Conservation (phyloP, 1,140 invertebrate species). For the Drosophila lacertosa region DNA sequence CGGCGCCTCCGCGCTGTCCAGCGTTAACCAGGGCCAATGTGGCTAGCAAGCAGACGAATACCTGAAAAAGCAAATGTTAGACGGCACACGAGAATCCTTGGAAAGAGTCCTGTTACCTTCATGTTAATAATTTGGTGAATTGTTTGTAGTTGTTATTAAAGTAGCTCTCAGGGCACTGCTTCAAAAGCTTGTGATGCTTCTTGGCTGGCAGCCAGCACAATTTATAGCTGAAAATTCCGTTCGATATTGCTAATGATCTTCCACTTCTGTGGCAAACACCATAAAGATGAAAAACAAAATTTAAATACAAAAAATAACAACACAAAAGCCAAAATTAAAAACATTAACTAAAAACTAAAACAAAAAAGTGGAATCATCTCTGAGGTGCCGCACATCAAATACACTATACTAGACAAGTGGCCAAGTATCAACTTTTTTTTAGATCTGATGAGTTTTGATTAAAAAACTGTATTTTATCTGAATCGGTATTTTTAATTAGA, state of each 20-base stretch:
- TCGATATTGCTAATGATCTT: slow-evolving; percentile 62
- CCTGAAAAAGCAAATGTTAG: slow-evolving; percentile 21
- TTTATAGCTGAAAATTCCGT: slow-evolving; percentile 62
- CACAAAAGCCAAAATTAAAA: slow-evolving; percentile 8
- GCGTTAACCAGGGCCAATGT: slow-evolving; percentile 64
- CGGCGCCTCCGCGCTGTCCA: slow-evolving; percentile 61
- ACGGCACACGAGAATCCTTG: background rate
- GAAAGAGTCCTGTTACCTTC: slow-evolving; percentile 42
- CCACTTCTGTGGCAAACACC: slow-evolving; percentile 2
- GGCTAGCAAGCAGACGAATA: slow-evolving; percentile 66
- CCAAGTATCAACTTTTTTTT: no score
- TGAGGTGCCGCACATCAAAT: background rate
- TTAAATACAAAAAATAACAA: slow-evolving; percentile 2
- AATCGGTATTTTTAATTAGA: no score
- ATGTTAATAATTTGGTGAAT: slow-evolving; percentile 32
- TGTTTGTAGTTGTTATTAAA: slow-evolving; percentile 22
- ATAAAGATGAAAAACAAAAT: background rate
- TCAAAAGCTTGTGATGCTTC: slow-evolving; percentile 65
- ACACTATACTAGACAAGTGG: no score
- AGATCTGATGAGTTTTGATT: no score
- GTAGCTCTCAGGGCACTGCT: slow-evolving; percentile 48
- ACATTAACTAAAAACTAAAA: slow-evolving; percentile 8
- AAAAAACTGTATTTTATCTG: no score
- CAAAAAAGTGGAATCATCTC: slow-evolving; percentile 6
- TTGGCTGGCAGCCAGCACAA: slow-evolving; percentile 35